Evolutionary conservation across 2,797 vertebrate genomes (phyloP), one percentile per base, ranked within the genome.

Genomic region (Sardinella longiceps): DNA sequence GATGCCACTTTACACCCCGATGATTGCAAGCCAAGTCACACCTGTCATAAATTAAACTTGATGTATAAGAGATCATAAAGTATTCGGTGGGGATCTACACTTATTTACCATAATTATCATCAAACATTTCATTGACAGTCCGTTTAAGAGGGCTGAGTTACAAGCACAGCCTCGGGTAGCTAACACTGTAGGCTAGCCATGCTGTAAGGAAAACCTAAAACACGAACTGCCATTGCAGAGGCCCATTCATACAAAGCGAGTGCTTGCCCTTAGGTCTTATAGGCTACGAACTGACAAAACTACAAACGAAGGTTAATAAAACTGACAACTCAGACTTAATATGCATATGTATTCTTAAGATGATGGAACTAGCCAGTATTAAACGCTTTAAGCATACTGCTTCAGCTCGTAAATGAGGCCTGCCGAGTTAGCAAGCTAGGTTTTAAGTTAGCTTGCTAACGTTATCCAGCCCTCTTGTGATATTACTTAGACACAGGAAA

Each of bases 371-470:
- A 1, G 18, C 9, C 0, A 3, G 23, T 18, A 20, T 39, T 77
- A 20, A 77, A 43, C 7, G 70, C 37, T 77, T 23, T 43, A 23
- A 39, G 5, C 18, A 30, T 30, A 43, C 23, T 43, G 20, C 18
- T 77, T 20, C 23, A 39, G 33, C 70, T 33, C 33, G 70, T 77
- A 77, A 37, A 77, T 77, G 70, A 77, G 70, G 70, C 50, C 48
- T 33, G 28, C 30, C 30, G 30, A 74, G 48, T 23, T 70, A 82
- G 91, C 83, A 87, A 89, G 88, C 87, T 89, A 91, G 87, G 91
- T 86, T 84, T 66, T 86, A 88, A 84, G 84, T 89, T 87, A 90
- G 90, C 91, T 82, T 70, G 86, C 74, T 85, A 48, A 48, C 46
- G 46, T 48, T 48, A 88, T 50, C 87, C 84, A 88, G 74, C 85